Evolutionary conservation across 2,888 invertebrate species (phyloP).

Genomic region (Brachycybe producta): DNA sequence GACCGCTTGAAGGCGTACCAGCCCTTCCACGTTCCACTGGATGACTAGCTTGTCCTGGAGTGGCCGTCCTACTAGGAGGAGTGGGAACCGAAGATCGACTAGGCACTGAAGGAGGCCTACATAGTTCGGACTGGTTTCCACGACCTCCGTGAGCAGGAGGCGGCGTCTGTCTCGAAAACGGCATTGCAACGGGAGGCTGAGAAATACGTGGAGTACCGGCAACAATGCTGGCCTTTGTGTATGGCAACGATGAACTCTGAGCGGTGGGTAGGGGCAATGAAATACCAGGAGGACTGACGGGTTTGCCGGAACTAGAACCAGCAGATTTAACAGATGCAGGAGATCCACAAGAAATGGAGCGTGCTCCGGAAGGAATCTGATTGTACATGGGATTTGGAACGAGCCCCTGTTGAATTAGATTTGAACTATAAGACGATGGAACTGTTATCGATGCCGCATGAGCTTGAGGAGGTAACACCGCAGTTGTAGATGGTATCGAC

Average conservation of each 20-base stretch:
- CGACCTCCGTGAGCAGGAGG: constrained; percentile 11
- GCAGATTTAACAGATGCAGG: neutral
- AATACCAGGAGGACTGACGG: neutral
- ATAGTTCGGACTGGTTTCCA: neutral
- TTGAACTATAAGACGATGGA: constrained; percentile 1
- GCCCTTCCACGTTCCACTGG: neutral
- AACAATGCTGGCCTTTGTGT: constrained; percentile 49
- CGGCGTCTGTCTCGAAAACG: constrained; percentile 27
- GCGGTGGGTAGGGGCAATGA: constrained; percentile 36
- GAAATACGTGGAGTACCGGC: constrained; percentile 43
- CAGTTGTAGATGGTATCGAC: neutral
- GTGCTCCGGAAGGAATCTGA: neutral
- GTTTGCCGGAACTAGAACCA: neutral
- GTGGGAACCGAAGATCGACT: constrained; percentile 6
- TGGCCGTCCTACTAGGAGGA: constrained; percentile 12
- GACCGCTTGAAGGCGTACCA: neutral
- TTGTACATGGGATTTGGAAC: constrained; percentile 36
- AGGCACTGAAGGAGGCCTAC: constrained; percentile 8
- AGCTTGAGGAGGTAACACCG: constrained; percentile 5
- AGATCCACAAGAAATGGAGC: neutral
- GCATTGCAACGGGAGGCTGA: constrained; percentile 19
- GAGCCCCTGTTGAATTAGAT: constrained; percentile 34
- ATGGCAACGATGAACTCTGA: constrained; percentile 62
- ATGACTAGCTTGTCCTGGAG: constrained; percentile 10
- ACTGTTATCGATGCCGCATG: neutral